A percentile compares a stretch with the other conserved stretches of the same genome.
Conservation (phyloP, 2,888 invertebrate species). For the Achlya flavicornis region DNA sequence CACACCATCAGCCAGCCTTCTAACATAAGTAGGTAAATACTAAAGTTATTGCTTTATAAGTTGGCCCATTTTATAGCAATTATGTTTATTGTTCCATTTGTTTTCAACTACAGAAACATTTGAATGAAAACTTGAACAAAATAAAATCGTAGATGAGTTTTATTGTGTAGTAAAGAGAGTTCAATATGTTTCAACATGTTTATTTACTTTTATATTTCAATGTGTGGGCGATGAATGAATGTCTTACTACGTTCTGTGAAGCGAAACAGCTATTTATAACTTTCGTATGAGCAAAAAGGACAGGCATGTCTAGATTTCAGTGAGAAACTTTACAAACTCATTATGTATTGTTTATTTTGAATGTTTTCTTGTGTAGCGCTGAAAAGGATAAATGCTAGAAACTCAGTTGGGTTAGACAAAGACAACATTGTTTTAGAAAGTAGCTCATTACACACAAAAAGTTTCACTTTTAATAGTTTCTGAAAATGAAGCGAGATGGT, state of each 20-base stretch:
- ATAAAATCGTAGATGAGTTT: not conserved
- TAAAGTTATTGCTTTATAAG: no score
- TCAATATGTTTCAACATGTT: not conserved
- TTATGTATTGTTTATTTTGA: slow-evolving; percentile 1
- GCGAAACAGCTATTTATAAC: not conserved
- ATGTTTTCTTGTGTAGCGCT: not conserved
- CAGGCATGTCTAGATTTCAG: not conserved
- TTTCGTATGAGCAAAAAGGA: not conserved
- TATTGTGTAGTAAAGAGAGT: not conserved
- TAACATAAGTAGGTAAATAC: no score
- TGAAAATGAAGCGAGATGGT: not conserved
- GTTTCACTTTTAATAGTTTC: not conserved
- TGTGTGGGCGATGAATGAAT: not conserved
- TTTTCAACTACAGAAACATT: no score
- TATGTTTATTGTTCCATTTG: no score
- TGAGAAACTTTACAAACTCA: not conserved
- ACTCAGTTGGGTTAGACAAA: not conserved
- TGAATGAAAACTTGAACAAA: no score
- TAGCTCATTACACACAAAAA: not conserved
- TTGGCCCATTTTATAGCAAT: no score
- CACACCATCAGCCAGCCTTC: no score
- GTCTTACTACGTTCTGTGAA: not conserved
- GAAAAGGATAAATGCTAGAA: not conserved
- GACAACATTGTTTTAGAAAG: slow-evolving; percentile 1
- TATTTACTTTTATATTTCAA: not conserved